phyloP scores from a whole-genome alignment of 1,140 invertebrate species.

The Scaptodrosophila lebanonensis region DNA sequence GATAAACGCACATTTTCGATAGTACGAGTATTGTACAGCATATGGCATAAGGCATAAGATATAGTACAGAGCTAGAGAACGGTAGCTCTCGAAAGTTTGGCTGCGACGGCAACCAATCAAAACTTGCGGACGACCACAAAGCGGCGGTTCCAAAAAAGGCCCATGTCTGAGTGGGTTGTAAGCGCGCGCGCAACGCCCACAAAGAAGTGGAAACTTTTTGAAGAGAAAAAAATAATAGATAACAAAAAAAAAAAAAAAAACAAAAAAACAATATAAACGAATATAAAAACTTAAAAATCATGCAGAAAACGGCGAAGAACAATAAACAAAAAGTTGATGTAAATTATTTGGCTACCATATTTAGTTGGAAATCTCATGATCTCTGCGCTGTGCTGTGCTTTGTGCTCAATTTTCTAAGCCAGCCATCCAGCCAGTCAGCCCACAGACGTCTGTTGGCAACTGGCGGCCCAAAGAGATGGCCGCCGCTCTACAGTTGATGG shows the following conservation, averaged over 20 bases:
- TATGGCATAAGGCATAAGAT: too few relatives aligned
- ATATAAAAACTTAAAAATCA: conserved; percentile 67
- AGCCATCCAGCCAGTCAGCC: conserved; percentile 2
- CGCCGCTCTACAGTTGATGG: conserved; percentile 50
- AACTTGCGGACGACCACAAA: conserved; percentile 37
- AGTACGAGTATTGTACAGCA: too few relatives aligned
- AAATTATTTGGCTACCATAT: conserved; percentile 73
- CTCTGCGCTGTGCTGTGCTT: conserved; percentile 31
- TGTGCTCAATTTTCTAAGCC: conserved; percentile 27
- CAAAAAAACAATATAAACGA: conserved; percentile 56
- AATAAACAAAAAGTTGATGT: conserved; percentile 59
- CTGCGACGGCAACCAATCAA: conserved; percentile 67
- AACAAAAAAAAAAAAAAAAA: conserved; percentile 29
- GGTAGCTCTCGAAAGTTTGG: too few relatives aligned
- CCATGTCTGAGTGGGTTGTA: conserved; percentile 52
- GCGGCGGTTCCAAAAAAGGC: conserved; percentile 63
- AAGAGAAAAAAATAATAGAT: neutral
- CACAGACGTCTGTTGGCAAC: too few relatives aligned
- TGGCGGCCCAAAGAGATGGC: conserved; percentile 35
- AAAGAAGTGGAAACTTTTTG: conserved; percentile 4
- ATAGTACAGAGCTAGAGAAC: too few relatives aligned
- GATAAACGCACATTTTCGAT: too few relatives aligned
- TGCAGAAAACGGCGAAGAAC: conserved; percentile 35
- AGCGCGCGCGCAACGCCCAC: conserved; percentile 59
- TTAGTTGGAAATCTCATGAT: conserved; percentile 66